Evolutionary conservation across 2,113 vertebrate species (phyloP).

Genomic region (Trachemys scripta): DNA sequence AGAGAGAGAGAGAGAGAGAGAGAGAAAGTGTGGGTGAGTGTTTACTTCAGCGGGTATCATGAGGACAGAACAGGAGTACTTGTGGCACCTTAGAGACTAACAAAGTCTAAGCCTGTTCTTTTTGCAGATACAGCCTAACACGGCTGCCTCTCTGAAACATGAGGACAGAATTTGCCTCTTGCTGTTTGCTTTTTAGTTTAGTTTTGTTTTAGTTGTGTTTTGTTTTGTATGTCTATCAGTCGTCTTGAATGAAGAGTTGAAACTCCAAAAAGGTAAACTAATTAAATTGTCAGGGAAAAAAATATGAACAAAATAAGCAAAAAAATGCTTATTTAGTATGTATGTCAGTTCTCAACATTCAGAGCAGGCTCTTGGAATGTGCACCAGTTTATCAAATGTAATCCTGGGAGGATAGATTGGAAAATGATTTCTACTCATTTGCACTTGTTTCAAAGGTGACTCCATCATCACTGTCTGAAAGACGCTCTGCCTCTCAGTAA

Average conservation of each 20-base stretch:
- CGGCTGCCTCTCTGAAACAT: neutral
- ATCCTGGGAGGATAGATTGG: conserved; percentile 69
- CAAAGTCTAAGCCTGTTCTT: too few species aligned
- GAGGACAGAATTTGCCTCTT: conserved; percentile 15
- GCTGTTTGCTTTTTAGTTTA: neutral
- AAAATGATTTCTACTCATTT: conserved; percentile 84
- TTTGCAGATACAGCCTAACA: too few species aligned
- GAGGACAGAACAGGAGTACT: neutral
- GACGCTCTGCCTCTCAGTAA: conserved; percentile 83
- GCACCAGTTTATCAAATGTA: conserved; percentile 68
- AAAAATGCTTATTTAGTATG: conserved; percentile 48
- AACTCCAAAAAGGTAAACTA: conserved; percentile 47
- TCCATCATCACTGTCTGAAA: conserved; percentile 87
- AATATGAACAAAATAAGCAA: neutral
- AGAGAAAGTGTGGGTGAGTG: too few species aligned
- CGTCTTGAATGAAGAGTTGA: conserved; percentile 8
- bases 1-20: neutral
- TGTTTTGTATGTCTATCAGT: neutral
- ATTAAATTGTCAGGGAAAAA: conserved; percentile 54
- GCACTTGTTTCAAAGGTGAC: conserved; percentile 87
- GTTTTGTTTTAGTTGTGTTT: neutral
- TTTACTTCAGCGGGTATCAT: neutral
- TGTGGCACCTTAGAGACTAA: too few species aligned
- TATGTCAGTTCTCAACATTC: conserved; percentile 68
- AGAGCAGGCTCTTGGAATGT: conserved; percentile 52